Evolutionary conservation across 2,797 vertebrate genomes (phyloP).

Genomic region (Lepidocolaptes lacrymiger): DNA sequence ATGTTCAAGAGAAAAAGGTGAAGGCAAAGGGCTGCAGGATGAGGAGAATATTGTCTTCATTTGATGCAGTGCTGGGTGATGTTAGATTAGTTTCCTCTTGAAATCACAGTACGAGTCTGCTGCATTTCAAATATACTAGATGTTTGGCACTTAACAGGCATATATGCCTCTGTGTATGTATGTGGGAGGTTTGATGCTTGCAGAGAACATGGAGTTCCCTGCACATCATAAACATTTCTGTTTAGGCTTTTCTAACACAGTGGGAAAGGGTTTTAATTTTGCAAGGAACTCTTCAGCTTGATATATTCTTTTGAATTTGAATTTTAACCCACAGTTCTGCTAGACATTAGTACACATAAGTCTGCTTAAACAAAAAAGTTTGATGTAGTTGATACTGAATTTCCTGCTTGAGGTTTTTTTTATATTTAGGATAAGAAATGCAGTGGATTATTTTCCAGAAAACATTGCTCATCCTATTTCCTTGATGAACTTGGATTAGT

Average conservation of each 20-base stretch:
- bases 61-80: background rate
- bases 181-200: background rate
- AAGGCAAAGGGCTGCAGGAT: background rate
- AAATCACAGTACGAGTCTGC: background rate
- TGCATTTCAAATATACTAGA: background rate
- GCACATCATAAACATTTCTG: fast-evolving
- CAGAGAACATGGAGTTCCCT: background rate
- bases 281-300: background rate
- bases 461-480: background rate
- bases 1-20: background rate
- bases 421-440: background rate
- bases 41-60: background rate
- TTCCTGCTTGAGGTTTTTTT: background rate
- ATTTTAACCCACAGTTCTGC: background rate
- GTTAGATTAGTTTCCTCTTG: background rate
- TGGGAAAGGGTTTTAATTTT: background rate
- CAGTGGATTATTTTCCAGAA: background rate
- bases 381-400: background rate
- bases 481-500: background rate
- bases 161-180: background rate
- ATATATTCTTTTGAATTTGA: background rate
- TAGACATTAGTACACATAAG: background rate
- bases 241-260: background rate
- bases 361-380: background rate
- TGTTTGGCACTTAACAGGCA: background rate